Base-by-base conservation (phyloP, 2,797 vertebrate species). In the Cuniculus paca region DNA sequence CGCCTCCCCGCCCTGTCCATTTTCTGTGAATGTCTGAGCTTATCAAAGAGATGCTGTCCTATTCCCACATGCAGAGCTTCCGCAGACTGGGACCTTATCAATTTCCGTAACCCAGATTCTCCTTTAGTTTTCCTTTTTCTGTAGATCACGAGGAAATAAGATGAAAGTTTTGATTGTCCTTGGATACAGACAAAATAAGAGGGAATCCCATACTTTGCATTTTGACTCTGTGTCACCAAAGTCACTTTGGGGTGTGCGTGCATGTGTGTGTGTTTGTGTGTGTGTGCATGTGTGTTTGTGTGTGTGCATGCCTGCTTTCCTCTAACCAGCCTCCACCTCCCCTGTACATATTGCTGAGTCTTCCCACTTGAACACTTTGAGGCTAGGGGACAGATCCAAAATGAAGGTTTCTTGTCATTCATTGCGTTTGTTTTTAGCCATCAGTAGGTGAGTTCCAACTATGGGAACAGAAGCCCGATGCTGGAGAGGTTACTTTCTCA, bases 11-110 rank as follows among this genome's bases (percentile, higher is more conserved):
- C 39, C 22, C 10, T 5, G n/a, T 4, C 11, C 70, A 39, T 13
- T 3, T 39, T 72, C 22, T 42, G 28, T 28, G 54, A 58, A 42
- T 24, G 2, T 75, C 26, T 42, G 48, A 36, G 61, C 48, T 63
- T 6, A 8, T 42, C 2, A 1, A 42, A 58, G 20, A 36, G 34
- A 39, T 0, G 3, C 36, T n/a, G 0, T 9, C n/a, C 1, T 5
- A 2, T 36, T 58, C 63, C n/a, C 10, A 1, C 1, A 26, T 7
- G 22, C 48, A 4, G 12, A 13, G 0, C 56, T 36, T 54, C 36
- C 0, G 8, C 36, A 28, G 31, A 1, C 28, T 20, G 52, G 12
- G 6, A 28, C 65, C 19, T 17, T n/a, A 28, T 36, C 14, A 24
- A 39, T 74, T 42, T 56, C 24, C 14, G 22, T 48, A 42, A 45